Evolutionary conservation across 2,888 invertebrate species (phyloP), one percentile per base, ranked within the genome.

Genomic region (Mythimna ferrago): DNA sequence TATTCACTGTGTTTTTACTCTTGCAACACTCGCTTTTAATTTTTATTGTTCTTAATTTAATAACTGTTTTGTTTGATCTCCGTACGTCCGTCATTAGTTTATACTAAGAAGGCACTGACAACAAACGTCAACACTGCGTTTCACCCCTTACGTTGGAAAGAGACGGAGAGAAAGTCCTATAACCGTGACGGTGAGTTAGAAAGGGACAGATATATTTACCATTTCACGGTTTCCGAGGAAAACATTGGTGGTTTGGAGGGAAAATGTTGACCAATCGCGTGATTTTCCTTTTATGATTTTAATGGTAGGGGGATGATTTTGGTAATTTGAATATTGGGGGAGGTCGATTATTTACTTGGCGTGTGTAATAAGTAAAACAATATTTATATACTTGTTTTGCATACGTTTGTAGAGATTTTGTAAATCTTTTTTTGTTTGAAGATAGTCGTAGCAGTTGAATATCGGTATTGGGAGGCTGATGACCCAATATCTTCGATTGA

Each of bases 41-140:
- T 72, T 68, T 71, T 71, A 77, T 74, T 71, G 76, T 79, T 84
- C 80, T 87, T 88, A 81, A 76, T 78, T 84, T 78, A 70, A 80
- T 80, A 83, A 81, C 14, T 66, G n/a, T 64, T 71, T 81, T 89
- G 87, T 89, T 91, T 88, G 87, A 87, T 41, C 48, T 16, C 67
- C 32, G 89, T 81, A 90, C 95, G 96, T 95, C 95, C 93, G 93
- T 89, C 92, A 92, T 91, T 92, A 90, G 89, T 93, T 92, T 93
- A 91, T 92, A 93, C 95, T 89, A 89, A 85, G 91, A 93, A 94
- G 92, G 92, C 91, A 96, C 96, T 96, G 95, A 92, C 91, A 90
- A 88, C 83, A 86, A 84, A 86, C 85, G 82, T 87, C 87, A 87
- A 86, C 86, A 76, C 73, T 84, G 85, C 87, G 86, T 89, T 92